Evolutionary conservation across 2,888 invertebrate species (phyloP).

Genomic region (Drosophila macrospina): DNA sequence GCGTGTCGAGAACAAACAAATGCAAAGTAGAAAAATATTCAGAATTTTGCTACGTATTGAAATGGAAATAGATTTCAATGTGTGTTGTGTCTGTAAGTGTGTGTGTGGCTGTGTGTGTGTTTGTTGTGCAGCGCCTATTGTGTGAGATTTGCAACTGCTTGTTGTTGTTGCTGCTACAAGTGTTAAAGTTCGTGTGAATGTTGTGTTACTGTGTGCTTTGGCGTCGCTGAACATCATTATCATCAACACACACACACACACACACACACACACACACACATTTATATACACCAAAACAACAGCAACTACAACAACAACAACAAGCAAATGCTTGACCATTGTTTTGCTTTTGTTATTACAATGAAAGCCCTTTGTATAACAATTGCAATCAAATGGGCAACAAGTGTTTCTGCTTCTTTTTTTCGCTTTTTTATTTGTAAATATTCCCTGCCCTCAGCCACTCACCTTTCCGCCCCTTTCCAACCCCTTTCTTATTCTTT

Average conservation of each 20-base stretch:
- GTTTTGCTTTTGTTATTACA: constrained; percentile 76
- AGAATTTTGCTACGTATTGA: constrained; percentile 62
- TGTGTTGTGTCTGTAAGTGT: constrained; percentile 1
- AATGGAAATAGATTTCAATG: constrained; percentile 72
- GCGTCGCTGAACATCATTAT: constrained; percentile 71
- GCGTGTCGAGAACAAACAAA: constrained; percentile 73
- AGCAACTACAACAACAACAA: constrained; percentile 31
- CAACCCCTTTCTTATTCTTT: neutral
- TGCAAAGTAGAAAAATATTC: constrained; percentile 16
- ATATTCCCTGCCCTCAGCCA: no score
- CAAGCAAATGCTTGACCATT: constrained; percentile 61
- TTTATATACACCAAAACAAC: constrained; percentile 24
- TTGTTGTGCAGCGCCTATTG: constrained; percentile 47
- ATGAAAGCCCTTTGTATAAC: constrained; percentile 76
- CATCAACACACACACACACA: constrained; percentile 42
- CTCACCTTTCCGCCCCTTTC: no score
- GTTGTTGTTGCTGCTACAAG: constrained; percentile 49
- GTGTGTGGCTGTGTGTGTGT: constrained; percentile 14
- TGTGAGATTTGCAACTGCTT: constrained; percentile 50
- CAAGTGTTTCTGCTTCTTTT: constrained; percentile 60
- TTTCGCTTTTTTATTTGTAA: constrained; percentile 15
- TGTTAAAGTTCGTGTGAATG: constrained; percentile 80
- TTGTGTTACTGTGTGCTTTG: constrained; percentile 43
- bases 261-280: constrained; percentile 21
- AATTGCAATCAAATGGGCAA: constrained; percentile 67